Base-by-base conservation (phyloP, 2,113 vertebrate genomes). In the Pholis gunnellus region DNA sequence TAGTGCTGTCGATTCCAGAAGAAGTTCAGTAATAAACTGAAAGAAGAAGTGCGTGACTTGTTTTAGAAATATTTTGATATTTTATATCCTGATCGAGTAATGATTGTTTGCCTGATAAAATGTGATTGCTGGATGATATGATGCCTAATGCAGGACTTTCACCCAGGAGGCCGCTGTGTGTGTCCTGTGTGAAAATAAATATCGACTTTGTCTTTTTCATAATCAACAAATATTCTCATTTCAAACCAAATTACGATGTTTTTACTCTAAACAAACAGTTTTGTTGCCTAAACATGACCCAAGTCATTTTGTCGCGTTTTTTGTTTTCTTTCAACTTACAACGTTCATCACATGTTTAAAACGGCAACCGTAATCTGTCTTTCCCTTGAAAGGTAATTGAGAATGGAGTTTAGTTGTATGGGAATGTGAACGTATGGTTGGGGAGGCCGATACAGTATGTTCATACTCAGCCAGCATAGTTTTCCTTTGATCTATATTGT, bases 61-160 rank as follows among this genome's bases (percentile, higher is more conserved):
- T 29, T 52, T 29, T 44, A 22, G 3, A 54, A 27, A 9, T 6
- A 34, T 18, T 13, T 36, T 11, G 6, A 14, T 31, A 48, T 48
- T 44, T 66, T 2, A 44, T 44, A 25, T 27, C 38, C 36, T 44
- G 63, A 66, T 42, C 3, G 38, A 64, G 13, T 73, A 5, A 18
- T 20, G 5, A 31, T 63, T 54, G n/a, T 42, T 29, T 63, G 44
- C 31, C 18, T 54, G 11, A 65, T 73, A 44, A 83, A 40, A 70
- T 11, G 20, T 14, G 27, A 13, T 38, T 56, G 2, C 20, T n/a
- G 17, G 31, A 18, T 17, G 27, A 15, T 8, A 27, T 15, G 31
- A 60, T n/a, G 15, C 6, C 46, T 8, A 64, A 27, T 14, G 29
- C 2, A 36, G 4, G 29, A 27, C 56, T 27, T 15, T 59, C 22